Base-by-base conservation (phyloP, 1,140 invertebrate genomes). In the Nylanderia fulva region DNA sequence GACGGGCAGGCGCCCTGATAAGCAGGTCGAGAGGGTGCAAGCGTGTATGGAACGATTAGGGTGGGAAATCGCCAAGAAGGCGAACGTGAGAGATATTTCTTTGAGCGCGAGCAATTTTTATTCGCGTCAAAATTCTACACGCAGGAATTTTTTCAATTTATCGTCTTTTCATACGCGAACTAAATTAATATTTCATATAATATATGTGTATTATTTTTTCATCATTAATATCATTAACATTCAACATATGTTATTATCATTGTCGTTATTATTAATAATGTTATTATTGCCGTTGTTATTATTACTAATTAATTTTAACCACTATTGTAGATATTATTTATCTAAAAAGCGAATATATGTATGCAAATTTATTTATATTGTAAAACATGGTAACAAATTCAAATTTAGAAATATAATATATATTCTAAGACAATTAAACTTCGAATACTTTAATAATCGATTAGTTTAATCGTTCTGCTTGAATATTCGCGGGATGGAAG, bases 21-120 rank as follows among this genome's bases (percentile, higher is more conserved):
- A 89, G 85, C 85, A 27, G 75, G 54, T 68, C 84, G 71, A 86
- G 85, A 77, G 85, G 80, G 87, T 89, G 88, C 84, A 88, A 86
- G 85, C 61, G 87, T 54, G 63, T 71, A 85, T 77, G 69, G 76
- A 76, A 86, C 87, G 42, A 84, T 84, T 82, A 63, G 33, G 9
- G 15, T 33, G 80, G 68, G 74, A 80, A 48, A 88, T 60, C 54
- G 68, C 15, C 58, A 85, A 88, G 87, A 75, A 69, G 60, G 13
- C 29, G 71, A 76, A n/a, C 54, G 29, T 58, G 39, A n/a, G 71
- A 86, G 64, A 63, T 63, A 61, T 33, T 58, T 8, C 52, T 48
- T 72, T 42, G 33, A 54, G 52, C 69, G 42, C 80, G 27, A 71
- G 24, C n/a, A 74, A 45, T 82, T 82, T 72, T 82, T 56, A 58